A percentile compares a stretch with the other conserved stretches of the same genome.
phyloP scores from a whole-genome alignment of 2,797 vertebrate species.

The Rhinoraja longicauda region DNA sequence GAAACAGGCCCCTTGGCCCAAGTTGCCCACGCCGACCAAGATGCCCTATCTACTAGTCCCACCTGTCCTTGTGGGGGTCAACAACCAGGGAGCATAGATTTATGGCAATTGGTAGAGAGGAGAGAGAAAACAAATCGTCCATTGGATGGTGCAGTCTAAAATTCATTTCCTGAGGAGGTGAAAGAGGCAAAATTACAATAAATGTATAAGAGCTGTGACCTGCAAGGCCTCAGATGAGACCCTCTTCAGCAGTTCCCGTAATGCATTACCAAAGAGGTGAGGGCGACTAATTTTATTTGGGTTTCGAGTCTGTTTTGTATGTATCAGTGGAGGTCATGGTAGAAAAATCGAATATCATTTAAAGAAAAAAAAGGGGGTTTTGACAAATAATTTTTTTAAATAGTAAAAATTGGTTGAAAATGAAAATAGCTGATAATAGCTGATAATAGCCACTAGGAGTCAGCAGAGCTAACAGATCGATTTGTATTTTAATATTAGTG shows the following conservation, averaged over 20 bases:
- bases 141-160: not conserved
- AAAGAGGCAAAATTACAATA: not conserved
- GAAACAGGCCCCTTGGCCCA: no score
- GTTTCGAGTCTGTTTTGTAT: not conserved
- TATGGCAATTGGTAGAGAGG: not conserved
- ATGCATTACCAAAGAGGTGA: not conserved
- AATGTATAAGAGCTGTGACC: not conserved
- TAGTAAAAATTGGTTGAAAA: not conserved
- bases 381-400: not conserved
- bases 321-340: not conserved
- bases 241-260: not conserved
- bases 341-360: not conserved
- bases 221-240: no score
- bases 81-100: no score
- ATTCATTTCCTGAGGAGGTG: not conserved
- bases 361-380: not conserved
- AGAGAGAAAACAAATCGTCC: not conserved
- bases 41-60: no score
- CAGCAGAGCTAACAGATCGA: constrained; percentile 17
- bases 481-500: not conserved
- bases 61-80: no score
- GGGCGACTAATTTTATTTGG: not conserved
- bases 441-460: constrained; percentile 27
- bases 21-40: no score
- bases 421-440: not conserved